Evolutionary conservation across 2,797 vertebrate genomes (phyloP).

Genomic region (Acanthopagrus latus): DNA sequence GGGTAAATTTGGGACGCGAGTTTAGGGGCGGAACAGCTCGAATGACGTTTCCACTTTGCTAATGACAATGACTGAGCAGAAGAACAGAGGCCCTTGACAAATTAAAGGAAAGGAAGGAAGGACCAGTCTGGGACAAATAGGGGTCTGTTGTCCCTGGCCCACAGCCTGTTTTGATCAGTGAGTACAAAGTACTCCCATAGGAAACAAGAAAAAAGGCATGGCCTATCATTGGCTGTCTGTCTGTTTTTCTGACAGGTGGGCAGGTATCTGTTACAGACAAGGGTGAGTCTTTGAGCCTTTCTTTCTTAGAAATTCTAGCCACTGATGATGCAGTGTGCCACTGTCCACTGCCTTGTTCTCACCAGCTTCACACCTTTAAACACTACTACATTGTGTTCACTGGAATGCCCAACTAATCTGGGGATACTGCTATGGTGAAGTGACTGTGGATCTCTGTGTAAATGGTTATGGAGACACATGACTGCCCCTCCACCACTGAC

Average conservation of each 20-base stretch:
- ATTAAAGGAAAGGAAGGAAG: constrained; percentile 37
- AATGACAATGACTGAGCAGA: constrained; percentile 35
- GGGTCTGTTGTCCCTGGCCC: constrained; percentile 27
- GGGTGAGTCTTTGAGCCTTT: constrained; percentile 27
- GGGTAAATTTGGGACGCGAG: constrained; percentile 28
- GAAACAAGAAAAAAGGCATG: constrained; percentile 23
- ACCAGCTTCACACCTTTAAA: not conserved
- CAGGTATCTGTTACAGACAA: constrained; percentile 27
- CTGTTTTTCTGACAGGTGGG: constrained; percentile 27
- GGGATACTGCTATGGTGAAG: constrained; percentile 10
- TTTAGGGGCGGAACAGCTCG: constrained; percentile 20
- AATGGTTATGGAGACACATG: constrained; percentile 9
- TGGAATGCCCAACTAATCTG: constrained; percentile 10
- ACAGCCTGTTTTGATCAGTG: constrained; percentile 37
- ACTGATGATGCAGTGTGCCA: constrained; percentile 19
- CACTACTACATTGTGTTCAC: constrained; percentile 17
- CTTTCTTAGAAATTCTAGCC: constrained; percentile 28
- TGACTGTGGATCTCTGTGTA: constrained; percentile 3
- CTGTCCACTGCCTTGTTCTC: constrained; percentile 19
- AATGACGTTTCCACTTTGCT: constrained; percentile 47
- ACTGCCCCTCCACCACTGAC: constrained; percentile 3
- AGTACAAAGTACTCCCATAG: constrained; percentile 40
- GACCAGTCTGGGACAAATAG: constrained; percentile 12
- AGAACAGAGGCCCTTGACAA: constrained; percentile 40
- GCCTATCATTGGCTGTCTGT: constrained; percentile 22